Percentiles rank a stretch among this genome's conserved stretches.
phyloP scores from a whole-genome alignment of 2,797 vertebrate genomes.

The Phrynocephalus guinanensis region DNA sequence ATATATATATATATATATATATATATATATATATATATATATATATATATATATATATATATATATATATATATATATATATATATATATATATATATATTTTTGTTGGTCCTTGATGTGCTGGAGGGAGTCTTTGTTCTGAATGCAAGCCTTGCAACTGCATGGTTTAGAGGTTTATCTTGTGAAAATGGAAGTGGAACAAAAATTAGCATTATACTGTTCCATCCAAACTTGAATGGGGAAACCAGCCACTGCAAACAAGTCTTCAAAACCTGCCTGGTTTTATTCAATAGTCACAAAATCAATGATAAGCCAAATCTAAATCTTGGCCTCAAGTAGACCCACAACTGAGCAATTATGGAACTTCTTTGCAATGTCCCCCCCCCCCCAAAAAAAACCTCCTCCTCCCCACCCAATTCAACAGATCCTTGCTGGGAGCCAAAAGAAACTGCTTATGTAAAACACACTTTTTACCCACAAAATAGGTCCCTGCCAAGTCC shows the following conservation, averaged over 20 bases:
- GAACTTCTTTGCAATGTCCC: not conserved
- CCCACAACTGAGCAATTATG: constrained; percentile 15
- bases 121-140: not conserved
- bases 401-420: not conserved
- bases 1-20: too few species aligned
- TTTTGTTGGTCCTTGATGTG: too few species aligned
- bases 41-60: too few species aligned
- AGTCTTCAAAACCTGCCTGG: constrained; percentile 58
- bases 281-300: constrained; percentile 61
- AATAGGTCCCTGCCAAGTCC: constrained; percentile 57
- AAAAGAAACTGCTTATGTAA: constrained; percentile 60
- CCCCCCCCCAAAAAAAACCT: not conserved
- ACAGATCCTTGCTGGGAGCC: constrained; percentile 8
- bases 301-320: constrained; percentile 36
- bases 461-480: constrained; percentile 36
- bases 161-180: not conserved
- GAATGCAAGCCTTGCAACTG: not conserved
- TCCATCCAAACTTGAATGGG: constrained; percentile 7
- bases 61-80: too few species aligned
- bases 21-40: too few species aligned
- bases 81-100: too few species aligned
- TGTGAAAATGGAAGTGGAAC: not conserved
- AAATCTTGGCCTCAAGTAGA: constrained; percentile 23
- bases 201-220: not conserved
- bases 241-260: constrained; percentile 8